phyloP scores from a whole-genome alignment of 2,797 vertebrate genomes.

The Leuciscus waleckii region DNA sequence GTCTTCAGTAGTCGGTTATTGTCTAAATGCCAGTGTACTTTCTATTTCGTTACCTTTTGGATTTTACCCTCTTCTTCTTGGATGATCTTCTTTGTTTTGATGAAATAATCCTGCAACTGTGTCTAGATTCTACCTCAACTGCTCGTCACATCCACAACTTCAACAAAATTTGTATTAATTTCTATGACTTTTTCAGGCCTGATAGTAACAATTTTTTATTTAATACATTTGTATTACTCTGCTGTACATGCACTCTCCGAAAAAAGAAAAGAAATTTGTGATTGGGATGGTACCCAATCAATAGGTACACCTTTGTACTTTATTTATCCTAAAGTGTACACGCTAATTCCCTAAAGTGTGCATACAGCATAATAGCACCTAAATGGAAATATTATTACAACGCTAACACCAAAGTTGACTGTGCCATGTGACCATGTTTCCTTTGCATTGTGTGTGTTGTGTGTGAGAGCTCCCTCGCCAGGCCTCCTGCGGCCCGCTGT shows the following conservation, averaged over 20 bases:
- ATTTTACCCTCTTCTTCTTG: neutral
- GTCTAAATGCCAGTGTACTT: neutral
- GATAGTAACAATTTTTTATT: neutral
- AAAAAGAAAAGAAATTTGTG: no score
- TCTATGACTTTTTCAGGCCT: neutral
- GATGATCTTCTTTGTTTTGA: neutral
- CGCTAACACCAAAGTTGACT: neutral
- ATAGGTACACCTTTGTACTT: neutral
- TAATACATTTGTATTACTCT: neutral
- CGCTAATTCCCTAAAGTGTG: neutral
- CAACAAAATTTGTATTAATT: neutral
- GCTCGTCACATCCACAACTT: neutral
- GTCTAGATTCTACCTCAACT: neutral
- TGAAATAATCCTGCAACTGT: neutral
- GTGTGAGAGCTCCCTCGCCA: slow-evolving; percentile 31
- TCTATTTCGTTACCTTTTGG: neutral
- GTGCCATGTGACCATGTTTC: neutral
- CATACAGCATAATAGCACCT: neutral
- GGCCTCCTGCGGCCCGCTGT: slow-evolving; percentile 32
- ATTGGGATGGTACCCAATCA: neutral
- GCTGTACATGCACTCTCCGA: no score
- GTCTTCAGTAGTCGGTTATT: neutral
- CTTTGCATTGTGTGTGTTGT: neutral
- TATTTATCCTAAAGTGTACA: neutral
- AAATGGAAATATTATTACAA: neutral